Evolutionary conservation across 35 echinoderm and acorn worm genomes (phyloP).

Genomic region (Lytechinus variegatus): DNA sequence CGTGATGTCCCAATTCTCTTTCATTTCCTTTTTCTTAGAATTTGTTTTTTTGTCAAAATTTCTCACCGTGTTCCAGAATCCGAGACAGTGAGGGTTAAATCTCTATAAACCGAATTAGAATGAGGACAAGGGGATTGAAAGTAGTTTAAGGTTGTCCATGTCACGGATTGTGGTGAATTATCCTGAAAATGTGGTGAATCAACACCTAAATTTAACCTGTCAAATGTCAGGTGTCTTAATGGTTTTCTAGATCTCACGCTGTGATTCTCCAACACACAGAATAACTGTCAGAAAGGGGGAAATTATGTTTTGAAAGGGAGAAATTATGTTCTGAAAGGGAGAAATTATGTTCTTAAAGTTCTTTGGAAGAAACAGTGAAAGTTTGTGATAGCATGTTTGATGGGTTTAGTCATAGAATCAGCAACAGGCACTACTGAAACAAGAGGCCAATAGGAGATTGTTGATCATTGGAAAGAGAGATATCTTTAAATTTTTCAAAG

Average conservation of each 20-base stretch:
- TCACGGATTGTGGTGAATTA: not conserved
- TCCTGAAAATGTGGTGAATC: conserved; percentile 24
- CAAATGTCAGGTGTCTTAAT: not conserved
- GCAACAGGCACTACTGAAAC: no score
- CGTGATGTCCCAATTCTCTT: no score
- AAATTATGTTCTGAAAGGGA: no score
- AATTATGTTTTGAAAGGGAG: not conserved
- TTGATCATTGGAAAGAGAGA: no score
- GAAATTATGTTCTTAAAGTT: no score
- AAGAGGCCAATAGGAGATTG: no score
- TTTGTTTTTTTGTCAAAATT: not conserved
- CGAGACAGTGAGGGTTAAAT: not conserved
- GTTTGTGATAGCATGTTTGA: no score
- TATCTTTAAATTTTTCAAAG: no score
- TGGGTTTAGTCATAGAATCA: no score
- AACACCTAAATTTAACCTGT: conserved; percentile 10
- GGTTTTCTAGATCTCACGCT: not conserved
- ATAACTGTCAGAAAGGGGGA: not conserved
- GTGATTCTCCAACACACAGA: not conserved
- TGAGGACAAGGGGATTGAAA: not conserved
- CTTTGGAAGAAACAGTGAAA: no score
- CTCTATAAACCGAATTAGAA: not conserved
- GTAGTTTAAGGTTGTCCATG: conserved; percentile 15
- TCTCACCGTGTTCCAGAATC: not conserved
- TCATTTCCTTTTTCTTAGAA: not conserved